Percentiles rank a stretch among this genome's conserved stretches.
Conservation (phyloP, 1,140 invertebrate genomes). For the Drosophila virilis region DNA sequence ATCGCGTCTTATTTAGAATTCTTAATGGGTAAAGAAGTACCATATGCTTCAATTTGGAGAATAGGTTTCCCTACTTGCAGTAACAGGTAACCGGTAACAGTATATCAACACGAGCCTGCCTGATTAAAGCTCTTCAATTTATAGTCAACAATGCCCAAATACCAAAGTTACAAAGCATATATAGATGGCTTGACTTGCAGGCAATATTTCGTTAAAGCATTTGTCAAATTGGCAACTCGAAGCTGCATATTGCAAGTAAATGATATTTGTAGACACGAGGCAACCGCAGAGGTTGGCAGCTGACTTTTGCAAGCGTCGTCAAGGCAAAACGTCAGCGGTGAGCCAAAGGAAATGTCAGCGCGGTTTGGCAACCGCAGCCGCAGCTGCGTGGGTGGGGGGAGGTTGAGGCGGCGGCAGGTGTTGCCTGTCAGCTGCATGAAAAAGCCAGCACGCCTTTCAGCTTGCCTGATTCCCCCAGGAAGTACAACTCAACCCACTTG, state of each 20-base stretch:
- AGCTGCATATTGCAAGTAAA: conserved; percentile 3
- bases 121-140: background rate
- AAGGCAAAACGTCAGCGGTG: conserved; percentile 36
- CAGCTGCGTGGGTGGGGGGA: conserved; percentile 7
- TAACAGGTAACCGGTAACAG: too few species aligned
- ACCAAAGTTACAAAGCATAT: too few species aligned
- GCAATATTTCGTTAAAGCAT: too few species aligned
- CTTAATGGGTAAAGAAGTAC: too few species aligned
- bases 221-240: background rate
- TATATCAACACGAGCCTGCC: background rate
- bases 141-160: background rate
- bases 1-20: too few species aligned
- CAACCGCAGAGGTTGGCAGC: conserved; percentile 8
- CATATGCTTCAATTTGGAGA: too few species aligned
- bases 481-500: background rate
- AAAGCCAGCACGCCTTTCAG: conserved; percentile 51
- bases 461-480: conserved; percentile 11
- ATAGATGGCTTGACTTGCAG: background rate
- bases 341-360: conserved; percentile 51
- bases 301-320: conserved; percentile 21
- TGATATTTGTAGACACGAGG: conserved; percentile 25
- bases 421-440: conserved; percentile 72
- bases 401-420: conserved; percentile 63
- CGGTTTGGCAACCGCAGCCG: conserved; percentile 40
- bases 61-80: too few species aligned